Base-by-base conservation (phyloP, 2,888 invertebrate species). In the Keiferia lycopersicella region DNA sequence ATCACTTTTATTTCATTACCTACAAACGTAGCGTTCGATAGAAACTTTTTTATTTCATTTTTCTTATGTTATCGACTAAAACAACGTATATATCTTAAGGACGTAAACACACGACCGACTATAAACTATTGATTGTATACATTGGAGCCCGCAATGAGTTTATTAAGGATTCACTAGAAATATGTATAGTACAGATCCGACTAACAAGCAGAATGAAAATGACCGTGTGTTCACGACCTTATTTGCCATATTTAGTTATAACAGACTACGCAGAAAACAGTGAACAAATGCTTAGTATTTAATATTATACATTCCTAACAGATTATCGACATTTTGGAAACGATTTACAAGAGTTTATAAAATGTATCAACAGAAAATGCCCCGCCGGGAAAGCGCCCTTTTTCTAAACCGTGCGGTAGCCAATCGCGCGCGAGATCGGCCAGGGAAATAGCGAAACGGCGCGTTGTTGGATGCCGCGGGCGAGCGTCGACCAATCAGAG, bases 211-310 rank as follows among this genome's bases (percentile, higher is more conserved):
- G 56, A 50, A 20, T 50, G 16, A 11, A 30, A 56, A 56, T 14
- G 26, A 7, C 22, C 56, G 56, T 22, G 34, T 30, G 56, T n/a
- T n/a, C n/a, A 56, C 56, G 56, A 30, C 56, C 56, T 56, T 22
- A 53, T 12, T 1, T 11, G 20, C 26, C 18, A 14, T 26, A 22
- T 53, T 26, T 53, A 53, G 18, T 12, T 3, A 26, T 11, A 22
- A 22, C 51, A 22, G 20, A 51, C 51, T 51, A 51, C 51, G 30
- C 26, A 56, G 30, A 56, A 56, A 56, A 56, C 56, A 16, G 30
- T 56, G 56, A 56, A 56, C 56, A 56, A 56, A 56, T 56, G 56
- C 56, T 56, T 56, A 56, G 30, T 56, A 26, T 56, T 56, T 56
- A 56, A 26, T 56, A 56, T 56, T n/a, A n/a, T 56, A 56, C 22